Conservation (phyloP, 2,113 vertebrate genomes). For the Mus pahari region DNA sequence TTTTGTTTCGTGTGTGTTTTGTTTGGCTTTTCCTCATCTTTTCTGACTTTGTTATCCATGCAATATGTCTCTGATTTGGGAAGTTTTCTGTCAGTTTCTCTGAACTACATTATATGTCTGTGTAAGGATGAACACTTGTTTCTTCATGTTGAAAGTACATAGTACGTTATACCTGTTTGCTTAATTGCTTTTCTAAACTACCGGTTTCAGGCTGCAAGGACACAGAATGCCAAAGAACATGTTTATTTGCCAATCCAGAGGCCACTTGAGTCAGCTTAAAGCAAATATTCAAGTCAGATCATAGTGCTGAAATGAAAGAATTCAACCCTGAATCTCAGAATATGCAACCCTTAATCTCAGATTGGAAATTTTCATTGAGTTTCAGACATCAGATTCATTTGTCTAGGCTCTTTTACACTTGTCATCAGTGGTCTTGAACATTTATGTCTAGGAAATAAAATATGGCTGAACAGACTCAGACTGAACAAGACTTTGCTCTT, state of each 20-base stretch:
- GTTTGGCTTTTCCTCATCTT: not conserved
- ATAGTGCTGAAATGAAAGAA: slow-evolving; percentile 6
- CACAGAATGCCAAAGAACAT: not conserved
- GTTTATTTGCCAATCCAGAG: not conserved
- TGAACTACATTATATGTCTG: not conserved
- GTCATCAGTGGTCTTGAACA: not conserved
- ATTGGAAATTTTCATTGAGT: not conserved
- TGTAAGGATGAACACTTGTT: not conserved
- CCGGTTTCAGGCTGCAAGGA: not conserved
- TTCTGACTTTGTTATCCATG: not conserved
- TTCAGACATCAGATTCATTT: slow-evolving; percentile 7
- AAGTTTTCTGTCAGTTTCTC: not conserved
- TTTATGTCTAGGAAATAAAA: not conserved
- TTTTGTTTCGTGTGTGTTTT: not conserved
- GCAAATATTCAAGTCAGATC: not conserved
- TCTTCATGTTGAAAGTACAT: not conserved
- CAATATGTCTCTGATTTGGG: not conserved
- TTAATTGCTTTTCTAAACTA: not conserved
- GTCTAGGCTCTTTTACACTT: not conserved
- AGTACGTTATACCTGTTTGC: not conserved
- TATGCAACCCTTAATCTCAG: not conserved
- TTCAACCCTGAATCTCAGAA: not conserved
- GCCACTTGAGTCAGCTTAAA: not conserved
- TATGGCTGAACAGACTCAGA: not conserved
- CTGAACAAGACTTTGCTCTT: not conserved